Conservation (phyloP, 1,140 invertebrate genomes). For the Drosophila jambulina region DNA sequence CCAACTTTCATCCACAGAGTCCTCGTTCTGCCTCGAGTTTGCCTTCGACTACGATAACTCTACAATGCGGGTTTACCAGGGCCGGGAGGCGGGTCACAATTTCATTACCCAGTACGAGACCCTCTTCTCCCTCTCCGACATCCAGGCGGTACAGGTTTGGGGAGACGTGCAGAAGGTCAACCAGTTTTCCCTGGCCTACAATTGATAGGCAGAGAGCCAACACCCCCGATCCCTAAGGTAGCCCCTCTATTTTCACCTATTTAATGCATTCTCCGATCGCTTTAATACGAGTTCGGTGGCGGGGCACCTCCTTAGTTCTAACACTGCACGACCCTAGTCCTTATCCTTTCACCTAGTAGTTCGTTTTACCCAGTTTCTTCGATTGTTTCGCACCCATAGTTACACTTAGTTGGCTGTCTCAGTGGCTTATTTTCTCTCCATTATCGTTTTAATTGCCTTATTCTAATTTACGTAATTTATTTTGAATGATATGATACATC, state of each 20-base stretch:
- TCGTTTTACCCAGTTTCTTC: conserved; percentile 12
- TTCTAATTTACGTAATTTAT: not conserved
- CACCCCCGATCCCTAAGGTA: conserved; percentile 44
- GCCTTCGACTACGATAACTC: conserved; percentile 64
- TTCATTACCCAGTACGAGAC: conserved; percentile 59
- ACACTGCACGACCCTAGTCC: conserved; percentile 23
- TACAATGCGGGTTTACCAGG: conserved; percentile 64
- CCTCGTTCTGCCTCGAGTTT: conserved; percentile 72
- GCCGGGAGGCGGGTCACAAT: conserved; percentile 58
- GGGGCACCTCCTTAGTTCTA: conserved; percentile 15
- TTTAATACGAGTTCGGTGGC: conserved; percentile 19
- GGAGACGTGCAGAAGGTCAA: conserved; percentile 78
- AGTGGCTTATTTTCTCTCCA: not conserved
- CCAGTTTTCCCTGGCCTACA: conserved; percentile 60
- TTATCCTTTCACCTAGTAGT: conserved; percentile 14
- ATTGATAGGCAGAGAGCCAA: conserved; percentile 41
- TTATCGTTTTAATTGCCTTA: not conserved
- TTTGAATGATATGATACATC: not conserved
- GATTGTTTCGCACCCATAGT: conserved; percentile 17
- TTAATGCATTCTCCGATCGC: conserved; percentile 19
- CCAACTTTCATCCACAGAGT: conserved; percentile 75
- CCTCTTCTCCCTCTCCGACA: conserved; percentile 53
- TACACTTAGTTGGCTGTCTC: conserved; percentile 7
- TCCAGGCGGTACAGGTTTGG: conserved; percentile 77
- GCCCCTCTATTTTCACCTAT: conserved; percentile 2